Base-by-base conservation (phyloP, 2,797 vertebrate genomes). In the Siniperca scherzeri region DNA sequence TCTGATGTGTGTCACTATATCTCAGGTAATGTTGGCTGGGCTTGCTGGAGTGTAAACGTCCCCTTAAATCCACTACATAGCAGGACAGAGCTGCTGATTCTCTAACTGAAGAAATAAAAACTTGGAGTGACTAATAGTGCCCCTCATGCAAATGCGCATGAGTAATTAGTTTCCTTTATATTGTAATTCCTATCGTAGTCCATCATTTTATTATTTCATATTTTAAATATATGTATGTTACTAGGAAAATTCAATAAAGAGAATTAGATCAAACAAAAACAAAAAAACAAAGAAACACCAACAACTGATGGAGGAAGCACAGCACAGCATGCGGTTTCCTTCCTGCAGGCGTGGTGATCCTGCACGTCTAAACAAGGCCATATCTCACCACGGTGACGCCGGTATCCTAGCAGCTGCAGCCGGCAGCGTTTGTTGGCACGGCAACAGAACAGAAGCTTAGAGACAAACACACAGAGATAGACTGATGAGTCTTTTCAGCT, bases 391-490 rank as follows among this genome's bases (percentile, higher is more conserved):
- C 64, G 57, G 70, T 38, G 57, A 90, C 57, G 62, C 12, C 21
- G 30, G 87, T 88, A 86, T 85, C 86, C 86, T 86, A 83, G 87
- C 89, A 92, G 88, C 88, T 76, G 84, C 80, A 88, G 81, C 67
- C 46, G 52, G 53, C 77, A 42, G 82, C 56, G 56, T 74, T 70
- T 77, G 89, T 88, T 89, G 89, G 91, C 89, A 86, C 61, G 57
- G 85, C 81, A 88, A 89, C 85, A 48, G 80, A 74, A 67, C 53
- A 86, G 83, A 64, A 66, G 78, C 78, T 86, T 50, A 80, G 77
- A 75, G 7, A 74, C 53, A 53, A 52, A 65, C 52, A 81, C 38
- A 78, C n/a, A 65, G 3, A 53, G 7, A 83, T 44, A 61, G 30
- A 42, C 25, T 12, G 77, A 74, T 25, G 66, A 78, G 77, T 65